Evolutionary conservation across 1,140 invertebrate genomes (phyloP).

Genomic region (Drosophila pseudoananassae): DNA sequence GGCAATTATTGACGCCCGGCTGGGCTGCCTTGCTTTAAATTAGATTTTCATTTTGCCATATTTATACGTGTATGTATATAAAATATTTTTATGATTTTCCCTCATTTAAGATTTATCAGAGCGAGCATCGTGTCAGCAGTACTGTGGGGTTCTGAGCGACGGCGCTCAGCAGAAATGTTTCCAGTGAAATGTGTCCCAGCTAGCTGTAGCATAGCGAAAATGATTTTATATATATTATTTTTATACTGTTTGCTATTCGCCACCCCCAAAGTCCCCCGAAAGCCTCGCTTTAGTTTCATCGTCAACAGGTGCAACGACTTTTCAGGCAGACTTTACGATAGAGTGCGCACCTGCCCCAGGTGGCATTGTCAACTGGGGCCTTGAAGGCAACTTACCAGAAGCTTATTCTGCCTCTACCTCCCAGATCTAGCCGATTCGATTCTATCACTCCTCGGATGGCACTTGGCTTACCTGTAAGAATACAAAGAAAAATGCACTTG

Average conservation of each 20-base stretch:
- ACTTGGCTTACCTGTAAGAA: conserved; percentile 58
- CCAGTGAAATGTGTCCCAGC: conserved; percentile 33
- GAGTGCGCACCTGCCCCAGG: conserved; percentile 37
- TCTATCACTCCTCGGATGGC: conserved; percentile 12
- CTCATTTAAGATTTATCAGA: conserved; percentile 59
- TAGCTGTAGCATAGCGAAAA: conserved; percentile 24
- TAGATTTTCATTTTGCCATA: conserved; percentile 47
- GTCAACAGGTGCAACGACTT: conserved; percentile 38
- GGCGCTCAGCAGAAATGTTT: conserved; percentile 15
- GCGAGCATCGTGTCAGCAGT: conserved; percentile 25
- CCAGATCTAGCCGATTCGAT: conserved; percentile 22
- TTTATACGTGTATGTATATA: conserved; percentile 12
- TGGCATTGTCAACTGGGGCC: conserved; percentile 35
- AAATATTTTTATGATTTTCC: conserved; percentile 13
- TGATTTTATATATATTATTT: conserved; percentile 14
- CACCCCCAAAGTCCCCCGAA: neutral
- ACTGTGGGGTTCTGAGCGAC: conserved; percentile 19
- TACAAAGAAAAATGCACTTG: conserved; percentile 18
- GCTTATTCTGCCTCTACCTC: conserved; percentile 11
- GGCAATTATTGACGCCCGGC: conserved; percentile 66
- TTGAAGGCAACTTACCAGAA: conserved; percentile 37
- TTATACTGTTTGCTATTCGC: neutral
- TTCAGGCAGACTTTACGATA: conserved; percentile 43
- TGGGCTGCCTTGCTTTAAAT: conserved; percentile 49
- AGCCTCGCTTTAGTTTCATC: neutral